Conservation (phyloP, 2,113 vertebrate genomes). For the Passer domesticus region DNA sequence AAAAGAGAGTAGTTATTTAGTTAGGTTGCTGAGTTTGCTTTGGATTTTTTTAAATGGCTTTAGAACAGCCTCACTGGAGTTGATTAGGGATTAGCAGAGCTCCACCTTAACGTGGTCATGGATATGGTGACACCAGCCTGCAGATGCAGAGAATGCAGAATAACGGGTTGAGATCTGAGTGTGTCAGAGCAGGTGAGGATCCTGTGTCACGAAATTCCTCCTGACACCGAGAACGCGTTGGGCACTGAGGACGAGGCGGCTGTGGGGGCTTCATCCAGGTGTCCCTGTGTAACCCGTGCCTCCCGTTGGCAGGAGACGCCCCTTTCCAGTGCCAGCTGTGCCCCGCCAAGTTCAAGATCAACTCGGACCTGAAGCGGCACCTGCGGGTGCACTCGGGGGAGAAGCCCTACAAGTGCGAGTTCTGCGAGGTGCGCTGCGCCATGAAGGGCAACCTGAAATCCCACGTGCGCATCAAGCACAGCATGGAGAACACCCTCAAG, state of each 20-base stretch:
- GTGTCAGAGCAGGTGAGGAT: background rate
- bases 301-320: slow-evolving; percentile 78
- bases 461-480: slow-evolving; percentile 92
- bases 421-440: slow-evolving; percentile 93
- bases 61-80: background rate
- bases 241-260: background rate
- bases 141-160: background rate
- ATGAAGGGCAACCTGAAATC: slow-evolving; percentile 99
- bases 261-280: rapidly evolving
- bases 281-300: background rate
- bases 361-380: slow-evolving; percentile 97
- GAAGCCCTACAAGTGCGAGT: slow-evolving; percentile 96
- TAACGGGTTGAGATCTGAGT: background rate
- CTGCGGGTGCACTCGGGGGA: slow-evolving; percentile 94
- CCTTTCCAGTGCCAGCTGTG: slow-evolving; percentile 97
- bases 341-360: slow-evolving; percentile 98
- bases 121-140: background rate
- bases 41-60: background rate
- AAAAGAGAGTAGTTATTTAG: background rate
- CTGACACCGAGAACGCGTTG: rapidly evolving
- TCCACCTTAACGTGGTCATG: background rate
- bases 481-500: slow-evolving; percentile 80
- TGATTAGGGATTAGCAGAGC: background rate
- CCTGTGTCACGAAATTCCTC: background rate
- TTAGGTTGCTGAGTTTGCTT: background rate